Evolutionary conservation across 2,888 invertebrate genomes (phyloP).

Genomic region (Labia minor): DNA sequence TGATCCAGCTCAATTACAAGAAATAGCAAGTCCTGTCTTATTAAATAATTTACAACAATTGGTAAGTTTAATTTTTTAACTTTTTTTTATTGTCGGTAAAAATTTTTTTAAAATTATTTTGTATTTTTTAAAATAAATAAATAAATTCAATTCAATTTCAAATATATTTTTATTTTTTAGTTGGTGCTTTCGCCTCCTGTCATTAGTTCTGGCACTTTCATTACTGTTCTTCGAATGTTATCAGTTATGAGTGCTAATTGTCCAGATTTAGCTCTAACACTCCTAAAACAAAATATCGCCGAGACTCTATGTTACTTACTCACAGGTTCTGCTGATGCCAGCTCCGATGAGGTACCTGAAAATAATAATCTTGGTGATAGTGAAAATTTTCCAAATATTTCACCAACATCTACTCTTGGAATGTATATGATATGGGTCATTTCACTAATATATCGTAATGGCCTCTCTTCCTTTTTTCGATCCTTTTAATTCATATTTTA

Average conservation of each 20-base stretch:
- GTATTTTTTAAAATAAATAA: slow-evolving; percentile 16
- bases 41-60: slow-evolving; percentile 88
- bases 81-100: no score
- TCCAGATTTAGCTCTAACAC: slow-evolving; percentile 81
- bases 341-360: slow-evolving; percentile 39
- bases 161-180: slow-evolving; percentile 36
- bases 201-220: slow-evolving; percentile 88
- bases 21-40: slow-evolving; percentile 85
- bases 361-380: background rate
- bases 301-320: slow-evolving; percentile 89
- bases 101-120: slow-evolving; percentile 25
- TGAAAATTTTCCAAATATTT: background rate
- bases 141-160: no score
- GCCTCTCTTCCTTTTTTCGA: background rate
- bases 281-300: slow-evolving; percentile 90
- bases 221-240: slow-evolving; percentile 90
- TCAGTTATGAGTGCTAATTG: slow-evolving; percentile 93
- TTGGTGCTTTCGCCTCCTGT: slow-evolving; percentile 91
- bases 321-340: slow-evolving; percentile 67
- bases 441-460: background rate
- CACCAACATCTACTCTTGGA: background rate
- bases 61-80: slow-evolving; percentile 41
- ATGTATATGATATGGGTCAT: background rate
- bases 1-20: slow-evolving; percentile 79
- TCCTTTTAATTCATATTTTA: background rate